These are phyloP conservation scores for Macrotis lagotis DNA, from an alignment of 2,113 vertebrate genomes.

Conservation along the genomic window DNA sequence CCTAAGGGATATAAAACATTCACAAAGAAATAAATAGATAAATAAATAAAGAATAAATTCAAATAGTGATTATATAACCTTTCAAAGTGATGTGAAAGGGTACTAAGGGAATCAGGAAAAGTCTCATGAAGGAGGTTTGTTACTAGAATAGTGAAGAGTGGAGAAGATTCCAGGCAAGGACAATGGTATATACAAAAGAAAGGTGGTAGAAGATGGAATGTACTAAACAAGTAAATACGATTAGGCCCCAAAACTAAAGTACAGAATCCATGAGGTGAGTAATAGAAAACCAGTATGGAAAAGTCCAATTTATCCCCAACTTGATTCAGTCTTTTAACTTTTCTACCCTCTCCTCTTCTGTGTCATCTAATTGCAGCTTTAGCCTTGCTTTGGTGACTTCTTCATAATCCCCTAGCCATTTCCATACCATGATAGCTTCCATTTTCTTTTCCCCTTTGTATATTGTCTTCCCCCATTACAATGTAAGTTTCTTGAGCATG, in stretches of 20 bases:
- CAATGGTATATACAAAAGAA: not conserved
- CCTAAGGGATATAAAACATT: not conserved
- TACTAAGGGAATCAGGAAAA: not conserved
- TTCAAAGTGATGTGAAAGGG: not conserved
- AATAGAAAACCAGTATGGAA: not conserved
- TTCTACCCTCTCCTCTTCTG: not conserved
- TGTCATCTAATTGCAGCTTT: not conserved
- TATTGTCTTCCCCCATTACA: not conserved
- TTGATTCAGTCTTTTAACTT: not conserved
- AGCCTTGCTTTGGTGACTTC: not conserved
- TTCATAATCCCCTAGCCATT: not conserved
- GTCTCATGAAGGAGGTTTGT: not conserved
- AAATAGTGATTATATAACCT: not conserved
- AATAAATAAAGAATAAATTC: not conserved
- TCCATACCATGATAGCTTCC: not conserved
- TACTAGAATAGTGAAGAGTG: not conserved
- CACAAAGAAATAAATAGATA: not conserved
- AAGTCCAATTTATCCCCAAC: not conserved
- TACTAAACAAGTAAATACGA: not conserved
- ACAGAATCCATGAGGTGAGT: not conserved
- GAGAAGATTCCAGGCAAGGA: not conserved
- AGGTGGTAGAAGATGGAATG: not conserved
- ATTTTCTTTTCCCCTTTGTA: not conserved
- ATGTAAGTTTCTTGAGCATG: not conserved
- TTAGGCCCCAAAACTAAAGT: not conserved